These are phyloP conservation scores for Nemapogon koenigi DNA, from an alignment of 2,888 invertebrate genomes.

Conservation along the genomic window DNA sequence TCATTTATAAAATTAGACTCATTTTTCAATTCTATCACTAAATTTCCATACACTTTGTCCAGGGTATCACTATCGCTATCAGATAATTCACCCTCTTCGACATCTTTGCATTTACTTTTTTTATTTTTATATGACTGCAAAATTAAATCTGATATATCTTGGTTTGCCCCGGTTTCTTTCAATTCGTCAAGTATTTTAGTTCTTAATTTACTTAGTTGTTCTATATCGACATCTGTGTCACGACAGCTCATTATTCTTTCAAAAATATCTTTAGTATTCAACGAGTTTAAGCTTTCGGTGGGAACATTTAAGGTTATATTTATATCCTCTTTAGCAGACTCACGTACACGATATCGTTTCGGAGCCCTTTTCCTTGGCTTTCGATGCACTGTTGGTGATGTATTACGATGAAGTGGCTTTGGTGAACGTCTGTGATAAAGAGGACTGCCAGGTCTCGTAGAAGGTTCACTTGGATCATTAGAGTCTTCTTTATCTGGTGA, in stretches of 20 bases:
- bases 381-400: slow-evolving; percentile 26
- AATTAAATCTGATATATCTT: slow-evolving; percentile 52
- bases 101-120: slow-evolving; percentile 29
- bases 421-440: slow-evolving; percentile 38
- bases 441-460: slow-evolving; percentile 22
- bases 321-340: slow-evolving; percentile 28
- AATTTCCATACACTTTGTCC: slow-evolving; percentile 45
- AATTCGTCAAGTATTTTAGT: slow-evolving; percentile 54
- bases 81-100: slow-evolving; percentile 54
- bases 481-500: slow-evolving; percentile 34
- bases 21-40: slow-evolving; percentile 28
- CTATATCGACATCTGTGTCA: slow-evolving; percentile 51
- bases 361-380: slow-evolving; percentile 37
- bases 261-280: slow-evolving; percentile 49
- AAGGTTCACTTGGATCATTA: slow-evolving; percentile 11
- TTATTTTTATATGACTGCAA: slow-evolving; percentile 41
- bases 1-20: slow-evolving; percentile 7
- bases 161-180: slow-evolving; percentile 43
- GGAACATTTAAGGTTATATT: slow-evolving; percentile 54
- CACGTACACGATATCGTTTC: slow-evolving; percentile 23
- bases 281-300: slow-evolving; percentile 40
- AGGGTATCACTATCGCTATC: slow-evolving; percentile 56
- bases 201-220: slow-evolving; percentile 50
- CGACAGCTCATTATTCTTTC: slow-evolving; percentile 48
- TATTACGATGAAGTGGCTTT: slow-evolving; percentile 27